Evolutionary conservation across 2,113 vertebrate species (phyloP).

Genomic region (Mesitornis unicolor): DNA sequence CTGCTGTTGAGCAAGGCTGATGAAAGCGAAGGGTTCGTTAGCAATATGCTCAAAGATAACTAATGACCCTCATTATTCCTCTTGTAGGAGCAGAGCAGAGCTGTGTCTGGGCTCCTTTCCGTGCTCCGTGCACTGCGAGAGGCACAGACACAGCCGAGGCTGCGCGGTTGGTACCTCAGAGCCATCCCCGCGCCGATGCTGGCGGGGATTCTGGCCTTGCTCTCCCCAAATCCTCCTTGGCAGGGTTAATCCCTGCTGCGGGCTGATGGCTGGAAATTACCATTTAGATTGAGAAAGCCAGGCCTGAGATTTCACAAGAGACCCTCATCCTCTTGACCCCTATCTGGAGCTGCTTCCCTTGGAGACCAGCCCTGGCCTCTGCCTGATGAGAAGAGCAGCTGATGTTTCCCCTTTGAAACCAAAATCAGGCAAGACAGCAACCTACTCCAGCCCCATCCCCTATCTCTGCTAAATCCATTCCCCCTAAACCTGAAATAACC

Average conservation of each 20-base stretch:
- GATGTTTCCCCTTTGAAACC: neutral
- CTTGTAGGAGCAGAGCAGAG: neutral
- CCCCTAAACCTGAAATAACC: neutral
- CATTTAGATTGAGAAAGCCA: neutral
- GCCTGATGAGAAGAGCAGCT: neutral
- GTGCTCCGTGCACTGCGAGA: fast-evolving
- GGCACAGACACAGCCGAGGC: fast-evolving
- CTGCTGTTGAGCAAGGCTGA: fast-evolving
- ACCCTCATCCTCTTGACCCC: neutral
- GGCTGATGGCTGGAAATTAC: neutral
- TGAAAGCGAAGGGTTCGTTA: neutral
- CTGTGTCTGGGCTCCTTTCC: fast-evolving
- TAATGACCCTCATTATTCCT: neutral
- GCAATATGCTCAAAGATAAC: neutral
- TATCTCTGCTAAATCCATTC: neutral
- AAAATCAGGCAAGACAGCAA: neutral
- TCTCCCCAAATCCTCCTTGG: fast-evolving
- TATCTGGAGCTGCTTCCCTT: neutral
- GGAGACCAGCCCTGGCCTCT: neutral
- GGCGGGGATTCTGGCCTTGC: neutral
- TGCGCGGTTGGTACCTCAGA: neutral
- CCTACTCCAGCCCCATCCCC: too few relatives aligned
- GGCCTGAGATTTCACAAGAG: neutral
- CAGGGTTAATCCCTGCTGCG: neutral
- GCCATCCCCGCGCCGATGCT: fast-evolving